Conservation (phyloP, 2,113 vertebrate genomes). For the Phoenicopterus ruber region DNA sequence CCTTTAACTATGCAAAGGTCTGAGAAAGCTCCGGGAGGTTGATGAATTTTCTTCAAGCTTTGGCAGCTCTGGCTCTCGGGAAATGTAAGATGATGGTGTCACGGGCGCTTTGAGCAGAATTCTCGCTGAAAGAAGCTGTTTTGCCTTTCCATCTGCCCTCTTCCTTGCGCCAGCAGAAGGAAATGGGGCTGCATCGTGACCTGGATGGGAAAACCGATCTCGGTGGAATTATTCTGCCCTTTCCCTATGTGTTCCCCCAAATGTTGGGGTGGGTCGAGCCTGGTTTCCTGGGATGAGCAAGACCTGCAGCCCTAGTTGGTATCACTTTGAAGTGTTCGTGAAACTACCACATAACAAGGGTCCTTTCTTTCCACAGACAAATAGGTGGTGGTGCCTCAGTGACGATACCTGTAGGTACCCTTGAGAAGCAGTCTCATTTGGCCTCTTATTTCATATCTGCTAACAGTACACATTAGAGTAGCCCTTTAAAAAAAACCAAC, state of each 20-base stretch:
- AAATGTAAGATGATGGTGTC: neutral
- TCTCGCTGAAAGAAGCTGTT: neutral
- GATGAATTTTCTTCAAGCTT: neutral
- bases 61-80: neutral
- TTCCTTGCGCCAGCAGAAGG: neutral
- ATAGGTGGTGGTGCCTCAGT: neutral
- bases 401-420: neutral
- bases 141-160: neutral
- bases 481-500: neutral
- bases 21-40: neutral
- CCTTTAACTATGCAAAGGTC: neutral
- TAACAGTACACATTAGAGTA: neutral
- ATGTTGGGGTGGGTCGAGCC: neutral
- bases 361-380: neutral
- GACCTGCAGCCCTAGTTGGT: neutral
- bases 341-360: neutral
- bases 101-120: neutral
- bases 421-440: neutral
- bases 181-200: rapidly evolving
- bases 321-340: neutral
- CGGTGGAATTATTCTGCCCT: neutral
- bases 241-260: rapidly evolving
- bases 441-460: neutral
- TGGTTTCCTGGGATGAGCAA: neutral
- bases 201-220: neutral